Evolutionary conservation across 2,888 invertebrate genomes (phyloP), one percentile per base, ranked within the genome.

Genomic region (Boloria selene): DNA sequence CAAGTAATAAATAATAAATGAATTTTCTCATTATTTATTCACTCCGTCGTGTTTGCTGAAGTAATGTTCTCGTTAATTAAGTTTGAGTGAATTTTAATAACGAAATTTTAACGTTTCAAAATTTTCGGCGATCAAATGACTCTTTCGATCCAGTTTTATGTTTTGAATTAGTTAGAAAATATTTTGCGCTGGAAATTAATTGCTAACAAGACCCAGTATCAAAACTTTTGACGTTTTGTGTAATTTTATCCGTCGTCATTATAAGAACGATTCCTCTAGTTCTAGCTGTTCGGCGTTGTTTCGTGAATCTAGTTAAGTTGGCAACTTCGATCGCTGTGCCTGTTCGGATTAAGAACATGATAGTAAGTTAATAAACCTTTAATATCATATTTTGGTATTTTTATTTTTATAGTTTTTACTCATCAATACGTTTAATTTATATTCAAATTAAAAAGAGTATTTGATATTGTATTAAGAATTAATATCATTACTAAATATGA

Each of bases 121-220:
- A 64, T 64, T 64, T 64, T 64, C 64, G 51, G 17, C 58, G 50
- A 64, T 58, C 58, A 58, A 64, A 64, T 64, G 64, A 55, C 64
- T 59, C 59, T 50, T 59, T 59, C 59, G 18, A 59, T 49, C 31
- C 38, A 49, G 18, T 50, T 59, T 50, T 59, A 31, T 59, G 50
- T 59, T 59, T 38, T 50, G 59, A 59, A 50, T 59, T 59, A 49
- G 59, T 59, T 59, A 50, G 59, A 38, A 49, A 59, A 59, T 59
- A 49, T 49, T 50, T 59, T 49, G 38, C 31, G 14, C 45, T 64
- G 56, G n/a, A 26, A 64, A 64, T 58, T 64, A 58, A 58, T 64
- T 52, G 51, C 49, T 51, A 58, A 64, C 64, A 51, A 58, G 51
- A 58, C 42, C 44, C 42, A 64, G 49, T 58, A 64, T 17, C 58